These are phyloP conservation scores for Corythucha ciliata DNA, from an alignment of 2,888 invertebrate genomes.

Conservation along the genomic window DNA sequence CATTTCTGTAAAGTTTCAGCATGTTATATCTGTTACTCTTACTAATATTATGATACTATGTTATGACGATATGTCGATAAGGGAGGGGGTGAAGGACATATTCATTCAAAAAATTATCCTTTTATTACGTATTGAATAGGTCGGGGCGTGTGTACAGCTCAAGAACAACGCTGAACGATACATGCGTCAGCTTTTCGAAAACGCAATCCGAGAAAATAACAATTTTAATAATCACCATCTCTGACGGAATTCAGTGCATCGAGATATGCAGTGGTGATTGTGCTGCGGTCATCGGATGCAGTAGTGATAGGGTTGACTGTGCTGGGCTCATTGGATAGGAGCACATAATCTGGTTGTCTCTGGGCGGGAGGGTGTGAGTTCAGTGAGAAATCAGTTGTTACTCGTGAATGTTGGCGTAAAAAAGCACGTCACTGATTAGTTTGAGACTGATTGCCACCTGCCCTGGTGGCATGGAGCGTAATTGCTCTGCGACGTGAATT, in stretches of 20 bases:
- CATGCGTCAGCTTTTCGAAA: too few species aligned
- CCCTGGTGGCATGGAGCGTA: constrained; percentile 16
- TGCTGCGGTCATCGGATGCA: too few species aligned
- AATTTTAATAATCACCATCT: background rate
- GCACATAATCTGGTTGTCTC: background rate
- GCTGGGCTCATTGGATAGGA: background rate
- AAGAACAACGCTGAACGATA: too few species aligned
- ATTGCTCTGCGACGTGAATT: constrained; percentile 19
- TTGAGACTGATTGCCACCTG: constrained; percentile 17
- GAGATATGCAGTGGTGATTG: too few species aligned
- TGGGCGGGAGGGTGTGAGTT: background rate
- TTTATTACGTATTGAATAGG: too few species aligned
- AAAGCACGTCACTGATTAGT: constrained; percentile 24
- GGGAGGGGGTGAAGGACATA: too few species aligned
- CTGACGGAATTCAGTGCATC: background rate
- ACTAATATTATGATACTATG: too few species aligned
- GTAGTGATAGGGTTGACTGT: background rate
- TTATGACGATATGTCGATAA: too few species aligned
- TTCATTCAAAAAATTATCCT: too few species aligned
- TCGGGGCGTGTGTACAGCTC: too few species aligned
- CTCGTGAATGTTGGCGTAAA: constrained; percentile 16
- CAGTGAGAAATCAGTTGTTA: constrained; percentile 12
- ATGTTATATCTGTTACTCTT: too few species aligned
- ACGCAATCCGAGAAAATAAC: background rate
- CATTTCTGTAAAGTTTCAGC: too few species aligned